A percentile compares a stretch with the other conserved stretches of the same genome.
phyloP scores from a whole-genome alignment of 2,888 invertebrate genomes.

The Papilio demoleus region DNA sequence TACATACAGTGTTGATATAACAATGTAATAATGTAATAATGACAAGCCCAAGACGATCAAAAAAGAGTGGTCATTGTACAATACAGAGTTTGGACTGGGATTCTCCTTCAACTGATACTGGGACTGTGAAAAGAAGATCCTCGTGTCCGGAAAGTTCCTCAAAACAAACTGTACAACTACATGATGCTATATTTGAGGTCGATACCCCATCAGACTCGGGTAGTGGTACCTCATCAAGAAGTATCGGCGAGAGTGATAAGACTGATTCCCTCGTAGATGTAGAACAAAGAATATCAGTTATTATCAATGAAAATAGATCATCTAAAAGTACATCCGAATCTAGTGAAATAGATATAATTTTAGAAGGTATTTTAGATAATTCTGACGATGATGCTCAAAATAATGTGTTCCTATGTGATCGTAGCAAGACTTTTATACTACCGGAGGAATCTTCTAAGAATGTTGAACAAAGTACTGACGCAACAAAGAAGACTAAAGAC shows the following conservation, averaged over 20 bases:
- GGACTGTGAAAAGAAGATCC: conserved; percentile 87
- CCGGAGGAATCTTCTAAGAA: conserved; percentile 57
- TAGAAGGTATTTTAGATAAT: conserved; percentile 69
- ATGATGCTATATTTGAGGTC: conserved; percentile 69
- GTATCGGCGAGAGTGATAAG: conserved; percentile 67
- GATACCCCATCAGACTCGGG: conserved; percentile 76
- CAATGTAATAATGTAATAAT: conserved; percentile 71
- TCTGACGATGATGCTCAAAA: conserved; percentile 61
- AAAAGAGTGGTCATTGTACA: conserved; percentile 72
- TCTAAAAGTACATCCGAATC: conserved; percentile 78
- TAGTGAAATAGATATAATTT: conserved; percentile 73
- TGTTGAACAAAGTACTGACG: conserved; percentile 51
- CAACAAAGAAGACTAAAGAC: conserved; percentile 66
- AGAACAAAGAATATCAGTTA: conserved; percentile 78
- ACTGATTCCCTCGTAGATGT: conserved; percentile 72
- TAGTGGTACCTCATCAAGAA: conserved; percentile 71
- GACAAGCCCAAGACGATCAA: conserved; percentile 80
- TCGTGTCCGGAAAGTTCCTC: conserved; percentile 77
- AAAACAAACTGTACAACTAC: conserved; percentile 53
- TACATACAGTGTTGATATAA: conserved; percentile 52
- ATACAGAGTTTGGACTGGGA: conserved; percentile 86
- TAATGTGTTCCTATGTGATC: conserved; percentile 60
- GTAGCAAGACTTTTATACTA: conserved; percentile 70
- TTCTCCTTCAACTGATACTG: conserved; percentile 87
- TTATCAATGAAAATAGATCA: conserved; percentile 78